phyloP scores from a whole-genome alignment of 2,888 invertebrate genomes.

The Carpatolechia fugitivella region DNA sequence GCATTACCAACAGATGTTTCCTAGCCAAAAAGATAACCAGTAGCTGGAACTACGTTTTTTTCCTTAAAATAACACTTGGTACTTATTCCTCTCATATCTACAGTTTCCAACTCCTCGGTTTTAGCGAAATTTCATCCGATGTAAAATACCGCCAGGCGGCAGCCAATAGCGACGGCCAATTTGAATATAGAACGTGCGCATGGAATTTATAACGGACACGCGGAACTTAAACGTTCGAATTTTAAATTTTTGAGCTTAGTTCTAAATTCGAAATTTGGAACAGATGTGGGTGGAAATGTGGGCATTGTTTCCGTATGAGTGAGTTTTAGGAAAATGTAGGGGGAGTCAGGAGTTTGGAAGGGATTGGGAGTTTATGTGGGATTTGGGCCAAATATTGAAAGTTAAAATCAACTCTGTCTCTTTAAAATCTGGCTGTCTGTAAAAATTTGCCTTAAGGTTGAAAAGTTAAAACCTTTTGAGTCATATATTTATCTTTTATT shows the following conservation, averaged over 20 bases:
- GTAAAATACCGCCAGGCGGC: slow-evolving; percentile 44
- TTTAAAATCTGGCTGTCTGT: no score
- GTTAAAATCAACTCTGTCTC: no score
- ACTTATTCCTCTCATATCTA: slow-evolving; percentile 29
- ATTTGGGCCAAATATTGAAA: background rate
- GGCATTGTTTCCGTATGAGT: slow-evolving; percentile 31
- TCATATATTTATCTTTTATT: no score
- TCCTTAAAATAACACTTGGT: slow-evolving; percentile 15
- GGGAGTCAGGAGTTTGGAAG: background rate
- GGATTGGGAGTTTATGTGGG: slow-evolving; percentile 23
- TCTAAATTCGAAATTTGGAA: slow-evolving; percentile 17
- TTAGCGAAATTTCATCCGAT: slow-evolving; percentile 48
- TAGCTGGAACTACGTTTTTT: no score
- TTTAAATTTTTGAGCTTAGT: slow-evolving; percentile 23
- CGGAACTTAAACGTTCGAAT: slow-evolving; percentile 58
- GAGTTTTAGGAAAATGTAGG: slow-evolving; percentile 9
- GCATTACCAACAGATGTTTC: no score
- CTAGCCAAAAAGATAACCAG: no score
- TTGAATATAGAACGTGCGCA: slow-evolving; percentile 76
- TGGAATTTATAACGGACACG: slow-evolving; percentile 73
- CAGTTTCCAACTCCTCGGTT: slow-evolving; percentile 29
- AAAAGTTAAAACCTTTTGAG: no score
- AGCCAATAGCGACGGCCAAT: slow-evolving; percentile 70
- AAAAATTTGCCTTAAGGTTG: no score
- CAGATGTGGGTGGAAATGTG: slow-evolving; percentile 12